Evolutionary conservation across 2,888 invertebrate species (phyloP).

Genomic region (Acanthosepion esculentum): DNA sequence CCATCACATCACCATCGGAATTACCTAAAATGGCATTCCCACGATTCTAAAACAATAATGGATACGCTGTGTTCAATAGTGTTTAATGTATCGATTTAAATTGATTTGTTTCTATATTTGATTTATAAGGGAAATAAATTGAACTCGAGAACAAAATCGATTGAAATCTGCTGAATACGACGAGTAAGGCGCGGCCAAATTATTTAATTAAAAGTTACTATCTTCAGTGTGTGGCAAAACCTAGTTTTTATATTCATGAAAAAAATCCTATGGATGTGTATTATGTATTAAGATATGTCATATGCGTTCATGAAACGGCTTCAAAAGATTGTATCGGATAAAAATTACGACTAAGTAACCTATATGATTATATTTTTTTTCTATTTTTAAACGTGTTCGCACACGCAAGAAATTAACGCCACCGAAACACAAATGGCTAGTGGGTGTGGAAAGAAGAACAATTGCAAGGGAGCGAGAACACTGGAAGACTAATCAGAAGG

Average conservation of each 20-base stretch:
- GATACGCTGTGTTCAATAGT: neutral
- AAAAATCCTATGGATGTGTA: no score
- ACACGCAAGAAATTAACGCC: no score
- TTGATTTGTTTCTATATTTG: slow-evolving; percentile 6
- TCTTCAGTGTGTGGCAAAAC: neutral
- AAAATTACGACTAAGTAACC: no score
- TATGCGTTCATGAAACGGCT: no score
- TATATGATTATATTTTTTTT: no score
- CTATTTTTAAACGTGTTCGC: no score
- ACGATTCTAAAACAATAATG: neutral
- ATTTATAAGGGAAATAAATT: neutral
- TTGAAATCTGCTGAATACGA: neutral
- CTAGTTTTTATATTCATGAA: neutral
- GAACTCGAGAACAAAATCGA: slow-evolving; percentile 18
- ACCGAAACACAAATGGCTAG: no score
- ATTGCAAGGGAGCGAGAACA: no score
- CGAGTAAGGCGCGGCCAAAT: neutral
- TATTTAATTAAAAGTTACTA: neutral
- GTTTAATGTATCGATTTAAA: neutral
- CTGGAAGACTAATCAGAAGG: no score
- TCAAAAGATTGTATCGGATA: no score
- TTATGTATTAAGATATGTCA: no score
- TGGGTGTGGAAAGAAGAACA: no score
- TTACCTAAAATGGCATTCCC: neutral
- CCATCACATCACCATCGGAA: neutral